Evolutionary conservation across 2,888 invertebrate species (phyloP), one percentile per base, ranked within the genome.

Genomic region (Patella pellucida): DNA sequence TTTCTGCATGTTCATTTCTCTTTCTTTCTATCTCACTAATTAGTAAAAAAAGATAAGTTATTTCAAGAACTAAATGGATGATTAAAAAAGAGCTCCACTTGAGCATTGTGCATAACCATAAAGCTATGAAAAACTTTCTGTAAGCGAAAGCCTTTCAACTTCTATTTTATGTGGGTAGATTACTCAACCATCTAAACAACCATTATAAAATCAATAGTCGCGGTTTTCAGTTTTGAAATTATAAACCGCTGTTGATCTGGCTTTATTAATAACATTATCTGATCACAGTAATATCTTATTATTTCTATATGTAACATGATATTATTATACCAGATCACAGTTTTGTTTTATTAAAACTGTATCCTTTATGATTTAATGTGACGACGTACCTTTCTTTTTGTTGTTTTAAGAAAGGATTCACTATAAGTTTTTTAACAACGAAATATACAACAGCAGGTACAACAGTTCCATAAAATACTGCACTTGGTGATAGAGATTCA

Each of bases 391-490:
- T 93, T 72, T 94, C 94, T 85, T 95, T 94, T 80, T 95, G 94
- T 81, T 96, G 95, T 74, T 93, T 93, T 1, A 95, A 92, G 86
- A 97, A 91, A 0, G 92, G 92, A 72, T 89, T 96, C 19, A 98
- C 94, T 16, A 98, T 92, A 0, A 96, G 93, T 85, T 95, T 95
- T 91, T 96, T 97, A 0, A 97, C 92, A 1, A 96, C 91, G 73
- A 95, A 89, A 81, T 89, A 92, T 2, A 84, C 74, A 7, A 97
- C 92, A 16, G 97, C 82, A 0, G 98, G 98, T n/a, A 95, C 93
- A 0, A 96, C 92, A 0, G 97, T 96, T 15, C 97, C 98, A 90
- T 98, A 98, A 90, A 98, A 96, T 67, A 98, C 93, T 0, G 98
- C 96, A 27, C 96, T 95, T 0, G 97, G 96, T 86, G 96, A 93